A percentile compares a stretch with the other conserved stretches of the same genome.
phyloP scores from a whole-genome alignment of 1,140 invertebrate species.

The Magallana angulata region DNA sequence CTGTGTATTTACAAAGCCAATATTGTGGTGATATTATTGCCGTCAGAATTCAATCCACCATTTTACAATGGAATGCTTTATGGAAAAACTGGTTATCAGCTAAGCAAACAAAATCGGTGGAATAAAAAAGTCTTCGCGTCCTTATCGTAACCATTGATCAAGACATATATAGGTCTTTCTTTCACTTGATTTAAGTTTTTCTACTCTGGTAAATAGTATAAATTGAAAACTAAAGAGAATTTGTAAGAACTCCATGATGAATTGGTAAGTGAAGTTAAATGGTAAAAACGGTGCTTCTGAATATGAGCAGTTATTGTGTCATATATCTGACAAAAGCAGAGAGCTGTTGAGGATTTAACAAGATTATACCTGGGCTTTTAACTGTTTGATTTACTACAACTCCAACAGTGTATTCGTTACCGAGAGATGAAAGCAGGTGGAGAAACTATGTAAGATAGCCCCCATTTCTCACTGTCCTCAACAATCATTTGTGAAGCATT shows the following conservation, averaged over 20 bases:
- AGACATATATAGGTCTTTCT: neutral
- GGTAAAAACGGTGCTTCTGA: neutral
- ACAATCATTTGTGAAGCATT: too few relatives aligned
- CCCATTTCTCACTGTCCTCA: too few relatives aligned
- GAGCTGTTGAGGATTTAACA: neutral
- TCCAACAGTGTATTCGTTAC: neutral
- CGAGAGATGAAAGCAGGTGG: neutral
- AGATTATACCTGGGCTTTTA: neutral
- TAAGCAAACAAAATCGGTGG: neutral
- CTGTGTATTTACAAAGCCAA: constrained; percentile 18
- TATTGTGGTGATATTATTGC: neutral
- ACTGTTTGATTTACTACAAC: neutral
- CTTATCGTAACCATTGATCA: constrained; percentile 2
- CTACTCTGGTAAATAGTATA: neutral
- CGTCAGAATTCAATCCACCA: constrained; percentile 5
- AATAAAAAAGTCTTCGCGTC: neutral
- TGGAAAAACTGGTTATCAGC: neutral
- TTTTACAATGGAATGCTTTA: neutral
- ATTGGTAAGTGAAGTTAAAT: constrained; percentile 28
- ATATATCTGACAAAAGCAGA: neutral
- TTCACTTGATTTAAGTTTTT: constrained; percentile 26
- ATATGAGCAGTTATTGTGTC: constrained; percentile 23
- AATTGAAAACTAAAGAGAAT: constrained; percentile 26
- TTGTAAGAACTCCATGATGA: constrained; percentile 2
- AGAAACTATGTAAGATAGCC: neutral